These are phyloP conservation scores for Panulirus ornatus DNA, from an alignment of 1,140 invertebrate genomes.

Conservation along the genomic window DNA sequence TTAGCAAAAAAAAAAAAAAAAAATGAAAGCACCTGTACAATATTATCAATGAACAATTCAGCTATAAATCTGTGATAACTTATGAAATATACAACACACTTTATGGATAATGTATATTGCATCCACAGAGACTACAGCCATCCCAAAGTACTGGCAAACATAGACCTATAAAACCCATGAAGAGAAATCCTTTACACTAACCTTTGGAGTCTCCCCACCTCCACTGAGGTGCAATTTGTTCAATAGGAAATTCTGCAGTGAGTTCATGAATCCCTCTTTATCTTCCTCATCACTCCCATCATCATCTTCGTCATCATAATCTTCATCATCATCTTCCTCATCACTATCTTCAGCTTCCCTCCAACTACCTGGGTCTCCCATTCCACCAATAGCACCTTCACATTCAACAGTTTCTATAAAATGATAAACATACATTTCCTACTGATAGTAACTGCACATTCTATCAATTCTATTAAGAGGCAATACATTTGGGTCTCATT, in stretches of 20 bases:
- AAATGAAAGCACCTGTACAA: too few relatives aligned
- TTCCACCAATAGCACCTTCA: slow-evolving; percentile 51
- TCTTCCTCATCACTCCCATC: slow-evolving; percentile 51
- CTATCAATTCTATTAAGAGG: too few relatives aligned
- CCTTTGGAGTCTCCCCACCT: slow-evolving; percentile 29
- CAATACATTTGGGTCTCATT: too few relatives aligned
- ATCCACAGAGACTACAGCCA: too few relatives aligned
- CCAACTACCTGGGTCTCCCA: background rate
- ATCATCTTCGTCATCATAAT: slow-evolving; percentile 45
- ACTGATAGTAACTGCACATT: too few relatives aligned
- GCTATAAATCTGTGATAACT: too few relatives aligned
- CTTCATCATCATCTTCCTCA: slow-evolving; percentile 53
- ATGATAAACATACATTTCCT: too few relatives aligned
- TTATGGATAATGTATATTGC: too few relatives aligned
- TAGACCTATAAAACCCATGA: background rate
- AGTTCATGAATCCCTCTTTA: slow-evolving; percentile 60
- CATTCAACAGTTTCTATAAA: background rate
- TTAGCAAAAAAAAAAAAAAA: too few relatives aligned
- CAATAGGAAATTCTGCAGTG: slow-evolving; percentile 60
- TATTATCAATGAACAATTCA: too few relatives aligned
- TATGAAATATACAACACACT: too few relatives aligned
- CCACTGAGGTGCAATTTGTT: slow-evolving; percentile 47
- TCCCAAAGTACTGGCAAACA: too few relatives aligned
- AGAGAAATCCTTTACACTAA: background rate
- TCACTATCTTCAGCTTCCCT: background rate